Evolutionary conservation across 2,797 vertebrate genomes (phyloP), one percentile per base, ranked within the genome.

Genomic region (Aldrovandia affinis): DNA sequence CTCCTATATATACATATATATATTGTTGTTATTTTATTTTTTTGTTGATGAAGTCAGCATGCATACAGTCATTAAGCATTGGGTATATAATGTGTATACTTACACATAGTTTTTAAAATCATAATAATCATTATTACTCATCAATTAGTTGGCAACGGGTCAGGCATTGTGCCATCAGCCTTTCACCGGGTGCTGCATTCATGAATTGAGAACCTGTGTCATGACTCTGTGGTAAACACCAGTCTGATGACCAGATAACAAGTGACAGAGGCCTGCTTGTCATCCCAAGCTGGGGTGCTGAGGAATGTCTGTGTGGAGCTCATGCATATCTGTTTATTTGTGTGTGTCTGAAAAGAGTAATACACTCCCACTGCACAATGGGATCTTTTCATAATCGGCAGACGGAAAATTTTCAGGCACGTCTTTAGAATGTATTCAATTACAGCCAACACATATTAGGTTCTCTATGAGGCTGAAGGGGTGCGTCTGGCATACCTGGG

Each of bases 321-420:
- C 80, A 86, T 86, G 78, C 78, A 89, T 78, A 36, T 77, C 28
- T 88, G 86, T 78, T 84, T 86, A 83, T 85, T 68, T 33, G 33
- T 30, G 83, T 57, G 84, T 73, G 84, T 57, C n/a, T 81, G 73
- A 70, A 10, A 18, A 83, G 36, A 68, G 83, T 84, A 75, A n/a
- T 39, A 39, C 25, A 15, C 82, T 61, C 39, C 50, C 68, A 42
- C 68, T 44, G 50, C 36, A 78, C 61, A 18, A 78, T 18, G 63
- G 86, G 80, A 80, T 65, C 82, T 84, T 89, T 89, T 80, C 57
- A 82, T 84, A 54, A 42, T 57, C 59, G 18, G 47, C 65, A 81
- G 77, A 80, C 36, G 8, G 61, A 59, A 55, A 75, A 83, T 84
- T 84, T 87, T 82, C 83, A 84, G 85, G 81, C 85, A 42, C 59